These are phyloP conservation scores for Magallana ariakensis DNA, from an alignment of 1,140 invertebrate species.

Conservation along the genomic window DNA sequence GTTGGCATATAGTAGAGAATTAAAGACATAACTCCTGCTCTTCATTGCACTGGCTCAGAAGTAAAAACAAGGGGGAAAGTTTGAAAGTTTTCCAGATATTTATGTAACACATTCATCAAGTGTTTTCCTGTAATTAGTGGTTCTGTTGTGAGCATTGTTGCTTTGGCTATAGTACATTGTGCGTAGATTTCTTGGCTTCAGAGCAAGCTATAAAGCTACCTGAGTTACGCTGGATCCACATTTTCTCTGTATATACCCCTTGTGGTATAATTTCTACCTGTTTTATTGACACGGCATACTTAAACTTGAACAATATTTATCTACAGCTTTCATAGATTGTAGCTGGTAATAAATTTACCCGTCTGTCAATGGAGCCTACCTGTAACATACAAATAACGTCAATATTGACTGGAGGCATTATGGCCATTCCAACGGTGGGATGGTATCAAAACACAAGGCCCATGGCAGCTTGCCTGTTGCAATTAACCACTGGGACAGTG, in stretches of 20 bases:
- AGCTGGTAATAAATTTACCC: conserved; percentile 35
- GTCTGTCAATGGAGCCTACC: conserved; percentile 25
- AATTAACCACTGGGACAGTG: not conserved
- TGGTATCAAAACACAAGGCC: conserved; percentile 3
- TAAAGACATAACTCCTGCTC: not conserved
- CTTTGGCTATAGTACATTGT: not conserved
- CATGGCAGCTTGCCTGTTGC: not conserved
- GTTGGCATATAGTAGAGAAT: not conserved
- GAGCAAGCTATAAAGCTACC: not conserved
- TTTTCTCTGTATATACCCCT: not conserved
- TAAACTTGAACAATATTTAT: conserved; percentile 39
- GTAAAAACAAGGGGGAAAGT: not conserved
- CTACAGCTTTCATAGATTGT: conserved; percentile 23
- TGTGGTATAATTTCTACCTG: conserved; percentile 36
- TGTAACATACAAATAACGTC: conserved; percentile 26
- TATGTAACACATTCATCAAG: conserved; percentile 11
- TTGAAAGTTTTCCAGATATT: not conserved
- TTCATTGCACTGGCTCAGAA: not conserved
- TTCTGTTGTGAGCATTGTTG: not conserved
- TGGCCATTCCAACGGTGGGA: conserved; percentile 21
- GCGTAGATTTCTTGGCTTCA: not conserved
- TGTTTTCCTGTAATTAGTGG: not conserved
- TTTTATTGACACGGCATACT: conserved; percentile 28
- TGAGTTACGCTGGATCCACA: not conserved
- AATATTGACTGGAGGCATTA: conserved; percentile 33